A percentile compares a stretch with the other conserved stretches of the same genome.
These are phyloP conservation scores for Endomychus coccineus DNA, from an alignment of 2,888 invertebrate species.

Conservation along the genomic window DNA sequence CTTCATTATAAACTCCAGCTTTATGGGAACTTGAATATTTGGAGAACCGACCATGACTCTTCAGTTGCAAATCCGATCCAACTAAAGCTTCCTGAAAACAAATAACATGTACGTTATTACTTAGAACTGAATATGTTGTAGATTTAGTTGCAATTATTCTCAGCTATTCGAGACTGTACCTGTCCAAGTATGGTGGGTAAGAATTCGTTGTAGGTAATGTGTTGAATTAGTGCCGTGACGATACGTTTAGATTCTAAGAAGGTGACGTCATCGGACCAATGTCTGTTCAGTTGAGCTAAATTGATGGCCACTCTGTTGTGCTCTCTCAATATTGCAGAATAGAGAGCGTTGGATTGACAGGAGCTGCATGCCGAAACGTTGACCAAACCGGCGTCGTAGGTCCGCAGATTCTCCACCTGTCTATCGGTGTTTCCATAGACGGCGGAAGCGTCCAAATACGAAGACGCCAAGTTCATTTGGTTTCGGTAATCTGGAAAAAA, in stretches of 20 bases:
- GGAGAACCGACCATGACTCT: conserved; percentile 63
- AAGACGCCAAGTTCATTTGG: conserved; percentile 78
- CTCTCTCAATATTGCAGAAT: conserved; percentile 64
- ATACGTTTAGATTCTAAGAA: conserved; percentile 70
- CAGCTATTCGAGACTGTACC: conserved; percentile 46
- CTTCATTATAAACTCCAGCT: conserved; percentile 71
- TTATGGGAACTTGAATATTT: conserved; percentile 76
- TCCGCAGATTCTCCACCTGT: conserved; percentile 60
- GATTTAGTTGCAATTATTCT: too few relatives aligned
- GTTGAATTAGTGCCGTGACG: conserved; percentile 72
- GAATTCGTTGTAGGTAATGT: conserved; percentile 78
- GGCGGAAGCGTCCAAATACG: conserved; percentile 76
- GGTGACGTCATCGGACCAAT: conserved; percentile 72
- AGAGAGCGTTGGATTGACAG: conserved; percentile 62
- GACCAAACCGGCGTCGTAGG: conserved; percentile 65
- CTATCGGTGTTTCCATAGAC: conserved; percentile 73
- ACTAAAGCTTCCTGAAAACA: conserved; percentile 53
- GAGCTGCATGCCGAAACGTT: conserved; percentile 59
- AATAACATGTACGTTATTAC: too few relatives aligned
- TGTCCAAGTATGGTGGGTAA: conserved; percentile 69
- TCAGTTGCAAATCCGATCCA: conserved; percentile 54
- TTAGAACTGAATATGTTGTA: too few relatives aligned
- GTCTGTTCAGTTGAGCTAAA: conserved; percentile 61
- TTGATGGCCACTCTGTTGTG: conserved; percentile 73
- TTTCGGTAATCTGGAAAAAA: conserved; percentile 57